phyloP scores from a whole-genome alignment of 2,113 vertebrate species.

The Hirundichthys speculiger region DNA sequence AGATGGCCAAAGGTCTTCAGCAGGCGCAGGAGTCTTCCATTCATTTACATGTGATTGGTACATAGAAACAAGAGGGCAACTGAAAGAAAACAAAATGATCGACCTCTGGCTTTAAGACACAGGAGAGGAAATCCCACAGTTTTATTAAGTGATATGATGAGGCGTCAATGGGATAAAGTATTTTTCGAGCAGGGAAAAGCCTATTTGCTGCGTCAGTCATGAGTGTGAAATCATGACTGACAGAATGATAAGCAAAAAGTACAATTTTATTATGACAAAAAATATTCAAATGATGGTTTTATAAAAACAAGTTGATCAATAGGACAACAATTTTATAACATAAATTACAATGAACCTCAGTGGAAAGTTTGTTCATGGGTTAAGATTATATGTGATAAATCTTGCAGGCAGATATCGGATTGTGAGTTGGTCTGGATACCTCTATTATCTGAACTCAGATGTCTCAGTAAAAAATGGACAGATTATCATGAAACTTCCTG shows the following conservation, averaged over 20 bases:
- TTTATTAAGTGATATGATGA: conserved; percentile 29
- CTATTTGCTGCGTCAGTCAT: too few species aligned
- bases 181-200: not conserved
- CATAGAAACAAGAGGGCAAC: conserved; percentile 21
- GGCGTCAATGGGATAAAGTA: conserved; percentile 3
- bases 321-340: too few species aligned
- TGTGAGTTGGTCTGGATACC: not conserved
- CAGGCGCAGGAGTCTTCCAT: conserved; percentile 32
- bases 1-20: conserved; percentile 56
- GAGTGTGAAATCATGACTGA: not conserved
- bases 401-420: not conserved
- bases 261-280: too few species aligned
- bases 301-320: too few species aligned
- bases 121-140: conserved; percentile 26
- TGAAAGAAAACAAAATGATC: conserved; percentile 25
- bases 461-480: not conserved
- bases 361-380: too few species aligned
- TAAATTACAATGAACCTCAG: too few species aligned
- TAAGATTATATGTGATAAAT: too few species aligned
- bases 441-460: not conserved
- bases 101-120: conserved; percentile 26
- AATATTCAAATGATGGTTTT: too few species aligned
- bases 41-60: conserved; percentile 14
- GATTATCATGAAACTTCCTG: not conserved
- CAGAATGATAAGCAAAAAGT: too few species aligned